Percentiles rank a stretch among this genome's conserved stretches.
phyloP scores from a whole-genome alignment of 2,113 vertebrate species.

The Acrocephalus kingi region DNA sequence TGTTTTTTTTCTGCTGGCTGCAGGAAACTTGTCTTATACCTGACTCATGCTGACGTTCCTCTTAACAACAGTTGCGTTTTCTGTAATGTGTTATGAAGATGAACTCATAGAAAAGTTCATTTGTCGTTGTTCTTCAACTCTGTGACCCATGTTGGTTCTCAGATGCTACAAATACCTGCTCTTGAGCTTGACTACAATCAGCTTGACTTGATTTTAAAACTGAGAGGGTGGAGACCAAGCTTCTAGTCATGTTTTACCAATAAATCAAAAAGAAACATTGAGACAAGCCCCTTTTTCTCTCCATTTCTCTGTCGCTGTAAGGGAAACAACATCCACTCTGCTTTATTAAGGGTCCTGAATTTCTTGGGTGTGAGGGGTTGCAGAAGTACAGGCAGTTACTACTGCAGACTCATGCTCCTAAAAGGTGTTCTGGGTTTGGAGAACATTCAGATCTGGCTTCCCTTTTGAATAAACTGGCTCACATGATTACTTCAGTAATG shows the following conservation, averaged over 20 bases:
- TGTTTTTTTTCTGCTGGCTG: neutral
- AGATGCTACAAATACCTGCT: neutral
- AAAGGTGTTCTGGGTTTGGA: neutral
- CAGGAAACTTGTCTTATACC: neutral
- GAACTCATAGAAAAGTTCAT: neutral
- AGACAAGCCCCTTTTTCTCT: neutral
- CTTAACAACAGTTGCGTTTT: conserved; percentile 9
- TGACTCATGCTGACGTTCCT: neutral
- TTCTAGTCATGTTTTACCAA: neutral
- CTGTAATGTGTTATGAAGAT: neutral
- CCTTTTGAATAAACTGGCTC: neutral
- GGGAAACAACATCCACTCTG: neutral
- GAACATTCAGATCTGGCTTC: conserved; percentile 21
- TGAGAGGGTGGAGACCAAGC: neutral
- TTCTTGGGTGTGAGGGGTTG: neutral
- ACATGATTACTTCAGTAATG: conserved; percentile 14
- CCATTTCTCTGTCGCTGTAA: fast-evolving
- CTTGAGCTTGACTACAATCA: neutral
- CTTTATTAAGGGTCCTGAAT: neutral
- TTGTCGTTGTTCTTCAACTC: neutral
- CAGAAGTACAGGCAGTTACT: neutral
- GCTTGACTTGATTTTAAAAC: neutral
- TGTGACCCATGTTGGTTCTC: neutral
- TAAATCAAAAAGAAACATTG: neutral
- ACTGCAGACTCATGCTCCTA: neutral